A percentile compares a stretch with the other conserved stretches of the same genome.
Evolutionary conservation across 2,888 invertebrate species (phyloP).

Genomic region (Agrotis exclamationis): DNA sequence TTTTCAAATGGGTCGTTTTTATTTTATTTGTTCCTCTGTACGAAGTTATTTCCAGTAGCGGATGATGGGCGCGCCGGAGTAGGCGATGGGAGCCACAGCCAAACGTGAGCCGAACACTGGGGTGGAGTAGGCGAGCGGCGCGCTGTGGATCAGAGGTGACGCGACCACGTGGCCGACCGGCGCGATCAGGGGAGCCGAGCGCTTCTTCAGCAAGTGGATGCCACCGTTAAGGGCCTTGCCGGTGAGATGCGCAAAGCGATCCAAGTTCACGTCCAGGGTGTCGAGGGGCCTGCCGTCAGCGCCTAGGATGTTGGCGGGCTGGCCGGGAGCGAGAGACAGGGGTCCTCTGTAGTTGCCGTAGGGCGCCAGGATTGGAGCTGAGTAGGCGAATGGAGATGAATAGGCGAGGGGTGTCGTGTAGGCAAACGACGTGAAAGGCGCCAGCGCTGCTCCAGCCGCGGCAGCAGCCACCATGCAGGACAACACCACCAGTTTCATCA

Average conservation of each 20-base stretch:
- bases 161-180: conserved; percentile 39
- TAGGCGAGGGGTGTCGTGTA: conserved; percentile 73
- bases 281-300: conserved; percentile 86
- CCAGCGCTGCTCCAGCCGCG: conserved; percentile 77
- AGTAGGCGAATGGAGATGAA: conserved; percentile 70
- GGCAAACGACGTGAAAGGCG: conserved; percentile 66
- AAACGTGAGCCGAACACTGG: conserved; percentile 37
- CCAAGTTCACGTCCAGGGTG: conserved; percentile 85
- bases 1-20: conserved; percentile 10
- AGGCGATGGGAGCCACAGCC: conserved; percentile 46
- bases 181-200: conserved; percentile 73
- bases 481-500: conserved; percentile 92
- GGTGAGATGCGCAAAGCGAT: conserved; percentile 81
- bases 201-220: conserved; percentile 79
- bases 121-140: conserved; percentile 49
- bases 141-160: conserved; percentile 41
- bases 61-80: conserved; percentile 46
- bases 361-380: conserved; percentile 70
- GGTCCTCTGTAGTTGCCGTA: conserved; percentile 81
- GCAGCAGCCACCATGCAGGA: conserved; percentile 91
- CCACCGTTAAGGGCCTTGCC: conserved; percentile 75
- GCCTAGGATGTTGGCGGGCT: conserved; percentile 84
- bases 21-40: conserved; percentile 12
- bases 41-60: conserved; percentile 47
- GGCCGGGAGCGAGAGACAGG: conserved; percentile 84